Base-by-base conservation (phyloP, 2,888 invertebrate genomes). In the Drosophila fungiperda region DNA sequence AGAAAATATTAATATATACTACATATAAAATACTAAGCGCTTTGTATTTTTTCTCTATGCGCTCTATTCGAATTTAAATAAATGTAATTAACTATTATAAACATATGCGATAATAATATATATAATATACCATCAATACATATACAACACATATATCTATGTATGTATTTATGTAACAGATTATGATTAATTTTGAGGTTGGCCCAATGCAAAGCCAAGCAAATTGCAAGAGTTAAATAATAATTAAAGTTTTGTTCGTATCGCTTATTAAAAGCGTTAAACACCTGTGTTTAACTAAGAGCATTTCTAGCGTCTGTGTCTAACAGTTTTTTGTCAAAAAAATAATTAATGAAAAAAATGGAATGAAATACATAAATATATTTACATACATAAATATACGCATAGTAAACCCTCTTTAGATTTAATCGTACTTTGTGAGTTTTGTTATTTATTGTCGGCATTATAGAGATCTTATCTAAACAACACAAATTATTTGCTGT, bases 361-460 rank as follows among this genome's bases (percentile, higher is more conserved):
- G 6, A 29, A 29, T 29, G 29, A 59, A 53, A 62, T 70, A 64
- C 40, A 82, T 52, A 80, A 60, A 58, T 32, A 64, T 9, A 15
- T 29, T 11, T 35, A 58, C 20, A 67, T 42, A 68, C 20, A 63
- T 45, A 42, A 40, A 52, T 71, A 76, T 68, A 60, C 71, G 63
- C 36, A 62, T 70, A 82, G 71, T 60, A 54, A 53, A 54, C 70
- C 67, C 68, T 77, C 64, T 76, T 66, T 82, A 87, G 80, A 85
- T 68, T 70, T 70, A 82, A 82, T 76, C 75, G 80, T 89, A 85
- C 86, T 90, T 90, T 90, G 90, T 87, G 86, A 90, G 90, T 87
- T 87, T 87, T 87, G 89, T 87, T 90, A 89, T 87, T 90, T 89
- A 90, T 87, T 89, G 81, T 80, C 82, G 76, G 90, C 90, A 89